Evolutionary conservation across 2,113 vertebrate genomes (phyloP), one percentile per base, ranked within the genome.

Genomic region (Excalfactoria chinensis): DNA sequence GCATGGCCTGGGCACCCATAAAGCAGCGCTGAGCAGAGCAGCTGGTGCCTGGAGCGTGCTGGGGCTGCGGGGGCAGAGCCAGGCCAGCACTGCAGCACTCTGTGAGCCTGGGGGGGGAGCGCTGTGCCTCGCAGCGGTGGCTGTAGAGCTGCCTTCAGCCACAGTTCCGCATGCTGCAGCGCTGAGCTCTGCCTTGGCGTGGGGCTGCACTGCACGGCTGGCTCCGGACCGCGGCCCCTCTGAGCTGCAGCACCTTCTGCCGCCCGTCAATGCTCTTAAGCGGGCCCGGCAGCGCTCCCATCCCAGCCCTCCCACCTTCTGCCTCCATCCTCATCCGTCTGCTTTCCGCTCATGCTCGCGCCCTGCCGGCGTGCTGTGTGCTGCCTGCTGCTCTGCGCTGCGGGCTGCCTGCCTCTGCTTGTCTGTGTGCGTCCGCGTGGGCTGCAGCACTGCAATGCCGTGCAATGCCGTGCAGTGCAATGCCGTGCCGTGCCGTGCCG

Each of bases 331-430:
- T 72, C 87, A 66, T 90, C 80, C 9, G 13, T 66, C 62, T 12
- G 96, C 95, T 94, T 88, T 35, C 58, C 5, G 89, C 93, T 92
- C 55, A 32, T 7, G 91, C 94, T 94, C 81, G 10, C 35, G 74
- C 43, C 9, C 48, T 34, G 84, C 60, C 28, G 11, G 30, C 26
- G 69, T 72, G 78, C 68, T 48, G 84, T 43, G 84, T 84, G 53
- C 91, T 74, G 90, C 80, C 60, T 70, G 87, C 81, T 18, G 44
- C 89, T 95, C 46, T 56, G 90, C 53, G 21, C 62, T 25, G 26
- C 16, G 55, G 73, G 51, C 77, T 75, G 92, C 93, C n/a, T 85
- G 87, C 40, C 77, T 81, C 80, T 97, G 96, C 98, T 93, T 96
- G 93, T 89, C 56, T 89, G 94, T 74, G 70, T 74, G 95, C 84